A percentile compares a stretch with the other conserved stretches of the same genome.
phyloP scores from a whole-genome alignment of 2,888 invertebrate genomes.

The Oasisia sp. region DNA sequence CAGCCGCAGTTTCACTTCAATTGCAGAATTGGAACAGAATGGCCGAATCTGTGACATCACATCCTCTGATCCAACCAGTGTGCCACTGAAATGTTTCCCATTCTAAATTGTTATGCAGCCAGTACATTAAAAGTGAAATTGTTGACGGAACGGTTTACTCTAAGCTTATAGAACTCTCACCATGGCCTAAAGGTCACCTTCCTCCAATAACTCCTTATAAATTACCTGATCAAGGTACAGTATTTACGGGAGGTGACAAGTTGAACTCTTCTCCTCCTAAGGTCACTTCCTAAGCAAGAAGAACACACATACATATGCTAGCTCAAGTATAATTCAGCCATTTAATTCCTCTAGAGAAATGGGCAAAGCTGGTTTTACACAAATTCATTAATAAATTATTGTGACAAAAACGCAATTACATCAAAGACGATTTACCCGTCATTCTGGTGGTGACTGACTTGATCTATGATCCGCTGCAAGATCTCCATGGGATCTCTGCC shows the following conservation, averaged over 20 bases:
- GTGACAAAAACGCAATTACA: not conserved
- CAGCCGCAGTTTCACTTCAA: constrained; percentile 55
- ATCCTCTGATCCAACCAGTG: constrained; percentile 51
- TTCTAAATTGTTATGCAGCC: not conserved
- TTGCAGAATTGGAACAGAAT: constrained; percentile 56
- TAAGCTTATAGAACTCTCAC: too few relatives aligned
- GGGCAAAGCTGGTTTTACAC: not conserved
- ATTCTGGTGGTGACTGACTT: constrained; percentile 19
- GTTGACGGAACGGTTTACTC: too few relatives aligned
- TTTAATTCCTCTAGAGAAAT: not conserved
- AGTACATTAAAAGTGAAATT: not conserved
- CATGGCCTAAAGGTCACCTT: too few relatives aligned
- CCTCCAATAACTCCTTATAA: too few relatives aligned
- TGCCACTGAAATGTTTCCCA: constrained; percentile 46
- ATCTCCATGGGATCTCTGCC: not conserved
- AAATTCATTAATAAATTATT: not conserved
- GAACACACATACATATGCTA: too few relatives aligned
- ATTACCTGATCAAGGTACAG: too few relatives aligned
- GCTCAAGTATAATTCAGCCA: too few relatives aligned
- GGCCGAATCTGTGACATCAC: constrained; percentile 54
- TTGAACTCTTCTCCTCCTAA: too few relatives aligned
- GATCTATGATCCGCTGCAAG: constrained; percentile 14
- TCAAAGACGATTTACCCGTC: constrained; percentile 13
- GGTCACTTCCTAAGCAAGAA: too few relatives aligned
- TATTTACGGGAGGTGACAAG: too few relatives aligned